phyloP scores from a whole-genome alignment of 2,113 vertebrate species.

The Tiliqua scincoides region DNA sequence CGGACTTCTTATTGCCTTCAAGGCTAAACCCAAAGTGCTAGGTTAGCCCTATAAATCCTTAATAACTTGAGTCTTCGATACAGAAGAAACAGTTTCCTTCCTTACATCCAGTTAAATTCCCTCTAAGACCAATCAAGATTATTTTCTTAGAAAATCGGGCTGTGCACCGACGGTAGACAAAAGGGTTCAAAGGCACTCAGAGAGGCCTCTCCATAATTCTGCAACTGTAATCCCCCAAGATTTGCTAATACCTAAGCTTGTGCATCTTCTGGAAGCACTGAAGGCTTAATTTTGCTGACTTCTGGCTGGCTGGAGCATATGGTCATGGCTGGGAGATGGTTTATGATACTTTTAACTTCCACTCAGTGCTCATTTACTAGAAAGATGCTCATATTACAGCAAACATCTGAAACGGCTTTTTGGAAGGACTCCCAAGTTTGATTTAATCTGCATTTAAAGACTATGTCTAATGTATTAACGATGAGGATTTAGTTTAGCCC shows the following conservation, averaged over 20 bases:
- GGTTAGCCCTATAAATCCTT: not conserved
- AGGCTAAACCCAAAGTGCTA: not conserved
- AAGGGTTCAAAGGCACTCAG: not conserved
- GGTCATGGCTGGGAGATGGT: not conserved
- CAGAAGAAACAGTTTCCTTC: not conserved
- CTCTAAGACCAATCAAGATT: not conserved
- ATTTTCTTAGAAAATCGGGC: not conserved
- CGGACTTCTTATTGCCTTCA: not conserved
- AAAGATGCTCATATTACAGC: not conserved
- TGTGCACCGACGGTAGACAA: not conserved
- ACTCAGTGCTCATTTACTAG: not conserved
- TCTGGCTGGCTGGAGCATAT: not conserved
- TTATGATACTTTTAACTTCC: not conserved
- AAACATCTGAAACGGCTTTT: not conserved
- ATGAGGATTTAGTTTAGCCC: slow-evolving; percentile 1
- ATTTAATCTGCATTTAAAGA: slow-evolving; percentile 32
- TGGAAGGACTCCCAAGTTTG: not conserved
- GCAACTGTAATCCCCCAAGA: not conserved
- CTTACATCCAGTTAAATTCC: not conserved
- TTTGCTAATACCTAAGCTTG: not conserved
- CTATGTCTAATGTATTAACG: not conserved
- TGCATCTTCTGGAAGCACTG: not conserved
- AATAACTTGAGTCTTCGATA: not conserved
- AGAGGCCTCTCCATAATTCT: too few species aligned
- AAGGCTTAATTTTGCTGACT: not conserved